A percentile compares a stretch with the other conserved stretches of the same genome.
These are phyloP conservation scores for Orius insidiosus DNA, from an alignment of 1,140 invertebrate genomes.

Conservation along the genomic window DNA sequence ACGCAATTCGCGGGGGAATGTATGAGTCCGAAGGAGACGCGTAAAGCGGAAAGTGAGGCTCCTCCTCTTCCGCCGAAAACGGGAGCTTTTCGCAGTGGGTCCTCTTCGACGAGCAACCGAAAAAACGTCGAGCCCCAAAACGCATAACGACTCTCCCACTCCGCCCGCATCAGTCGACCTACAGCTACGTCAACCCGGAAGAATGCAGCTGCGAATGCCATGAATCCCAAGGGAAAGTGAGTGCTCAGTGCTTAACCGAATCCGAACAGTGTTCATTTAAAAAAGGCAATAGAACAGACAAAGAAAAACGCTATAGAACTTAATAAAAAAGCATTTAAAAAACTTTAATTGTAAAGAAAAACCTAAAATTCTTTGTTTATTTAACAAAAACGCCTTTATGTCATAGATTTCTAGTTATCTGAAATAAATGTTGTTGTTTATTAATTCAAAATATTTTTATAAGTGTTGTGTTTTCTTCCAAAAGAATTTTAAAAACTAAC, in stretches of 20 bases:
- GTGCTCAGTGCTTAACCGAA: constrained; percentile 8
- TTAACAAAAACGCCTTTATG: constrained; percentile 6
- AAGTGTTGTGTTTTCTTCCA: constrained; percentile 12
- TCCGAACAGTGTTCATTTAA: constrained; percentile 5
- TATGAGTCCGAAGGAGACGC: constrained; percentile 9
- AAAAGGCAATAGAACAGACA: constrained; percentile 13
- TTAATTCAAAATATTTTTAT: constrained; percentile 15
- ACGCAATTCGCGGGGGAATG: constrained; percentile 13
- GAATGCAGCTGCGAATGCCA: constrained; percentile 71
- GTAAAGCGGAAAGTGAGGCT: constrained; percentile 21
- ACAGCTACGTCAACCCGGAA: constrained; percentile 65
- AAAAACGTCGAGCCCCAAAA: constrained; percentile 55
- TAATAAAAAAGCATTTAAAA: constrained; percentile 7
- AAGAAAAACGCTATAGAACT: constrained; percentile 12
- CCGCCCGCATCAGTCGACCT: constrained; percentile 23
- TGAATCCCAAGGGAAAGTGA: constrained; percentile 25
- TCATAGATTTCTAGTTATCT: constrained; percentile 4
- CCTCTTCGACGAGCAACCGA: constrained; percentile 69
- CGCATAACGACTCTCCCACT: constrained; percentile 58
- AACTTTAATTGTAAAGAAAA: constrained; percentile 4
- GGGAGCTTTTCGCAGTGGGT: constrained; percentile 49
- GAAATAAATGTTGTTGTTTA: constrained; percentile 15
- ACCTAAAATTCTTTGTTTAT: constrained; percentile 6
- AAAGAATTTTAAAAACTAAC: constrained; percentile 7
- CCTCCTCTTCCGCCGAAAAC: constrained; percentile 31